These are phyloP conservation scores for Pangasianodon hypophthalmus DNA, from an alignment of 2,113 vertebrate species.

Conservation along the genomic window DNA sequence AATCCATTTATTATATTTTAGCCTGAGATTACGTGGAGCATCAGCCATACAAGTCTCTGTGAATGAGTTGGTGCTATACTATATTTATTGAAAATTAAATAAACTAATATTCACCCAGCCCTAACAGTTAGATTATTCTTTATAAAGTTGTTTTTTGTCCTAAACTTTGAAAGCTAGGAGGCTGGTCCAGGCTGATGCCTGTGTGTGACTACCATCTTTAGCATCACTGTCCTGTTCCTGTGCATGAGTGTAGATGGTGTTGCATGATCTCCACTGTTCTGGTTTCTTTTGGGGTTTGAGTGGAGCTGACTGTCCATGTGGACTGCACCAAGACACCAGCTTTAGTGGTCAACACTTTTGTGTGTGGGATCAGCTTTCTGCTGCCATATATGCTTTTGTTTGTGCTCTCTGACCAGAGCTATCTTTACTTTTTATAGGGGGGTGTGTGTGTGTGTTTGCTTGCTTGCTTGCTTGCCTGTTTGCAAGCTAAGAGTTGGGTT, in stretches of 20 bases:
- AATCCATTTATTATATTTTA: neutral
- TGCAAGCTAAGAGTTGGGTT: neutral
- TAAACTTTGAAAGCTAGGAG: neutral
- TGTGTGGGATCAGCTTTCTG: neutral
- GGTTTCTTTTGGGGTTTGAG: neutral
- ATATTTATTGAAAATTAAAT: neutral
- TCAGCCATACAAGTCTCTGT: neutral
- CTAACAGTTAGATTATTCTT: neutral
- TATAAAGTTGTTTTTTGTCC: neutral
- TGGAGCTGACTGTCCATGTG: neutral
- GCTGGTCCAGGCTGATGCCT: neutral
- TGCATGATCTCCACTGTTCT: neutral
- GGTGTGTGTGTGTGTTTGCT: neutral
- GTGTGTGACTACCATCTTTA: neutral
- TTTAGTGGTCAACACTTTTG: neutral
- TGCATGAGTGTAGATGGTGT: neutral
- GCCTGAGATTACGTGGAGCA: no score
- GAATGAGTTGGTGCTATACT: neutral
- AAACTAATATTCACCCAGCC: neutral
- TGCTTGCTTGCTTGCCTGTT: neutral
- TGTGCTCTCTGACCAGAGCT: conserved; percentile 12
- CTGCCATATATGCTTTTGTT: neutral
- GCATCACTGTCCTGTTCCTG: neutral
- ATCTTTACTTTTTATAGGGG: conserved; percentile 1
- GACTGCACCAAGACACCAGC: neutral